Base-by-base conservation (phyloP, 2,888 invertebrate species). In the Oligia latruncula region DNA sequence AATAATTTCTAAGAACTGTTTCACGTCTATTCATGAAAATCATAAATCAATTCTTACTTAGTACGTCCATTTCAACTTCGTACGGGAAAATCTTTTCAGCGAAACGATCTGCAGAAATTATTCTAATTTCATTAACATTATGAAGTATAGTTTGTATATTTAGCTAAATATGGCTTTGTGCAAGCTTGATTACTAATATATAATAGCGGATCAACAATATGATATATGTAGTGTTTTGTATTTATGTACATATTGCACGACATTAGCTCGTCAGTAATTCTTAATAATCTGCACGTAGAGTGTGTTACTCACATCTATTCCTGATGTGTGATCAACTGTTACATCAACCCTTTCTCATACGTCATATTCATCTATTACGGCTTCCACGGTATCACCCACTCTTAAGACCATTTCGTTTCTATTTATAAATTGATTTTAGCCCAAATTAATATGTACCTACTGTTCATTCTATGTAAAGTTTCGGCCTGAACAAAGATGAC, bases 291-390 rank as follows among this genome's bases (percentile, higher is more conserved):
- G 64, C 86, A 83, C 74, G 81, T 84, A 77, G 71, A n/a, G 55
- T 76, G 71, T 64, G 55, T 86, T 80, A 87, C 66, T 87, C 79
- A 82, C 23, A 74, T 80, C 79, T 83, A 80, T 83, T 87, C 78
- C 62, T 55, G 81, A 66, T 66, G 52, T 66, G 20, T 77, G 78
- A 84, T 78, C 81, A 74, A 66, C 23, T 68, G 35, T 77, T 83
- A 75, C 81, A 83, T 67, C 81, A 80, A 77, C 70, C 72, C 83
- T 83, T 76, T 72, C 65, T 23, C 35, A 20, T 46, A 64, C 76
- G 66, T 75, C 64, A 66, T 71, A 60, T 60, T 71, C 60, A 67
- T 76, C 49, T 58, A 65, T n/a, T 43, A 78, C 40, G 9, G 67
- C 75, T 79, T 55, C n/a, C 58, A 46, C 23, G 49, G 55, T 35